These are phyloP conservation scores for Morelia viridis DNA, from an alignment of 2,797 vertebrate genomes.

Conservation along the genomic window DNA sequence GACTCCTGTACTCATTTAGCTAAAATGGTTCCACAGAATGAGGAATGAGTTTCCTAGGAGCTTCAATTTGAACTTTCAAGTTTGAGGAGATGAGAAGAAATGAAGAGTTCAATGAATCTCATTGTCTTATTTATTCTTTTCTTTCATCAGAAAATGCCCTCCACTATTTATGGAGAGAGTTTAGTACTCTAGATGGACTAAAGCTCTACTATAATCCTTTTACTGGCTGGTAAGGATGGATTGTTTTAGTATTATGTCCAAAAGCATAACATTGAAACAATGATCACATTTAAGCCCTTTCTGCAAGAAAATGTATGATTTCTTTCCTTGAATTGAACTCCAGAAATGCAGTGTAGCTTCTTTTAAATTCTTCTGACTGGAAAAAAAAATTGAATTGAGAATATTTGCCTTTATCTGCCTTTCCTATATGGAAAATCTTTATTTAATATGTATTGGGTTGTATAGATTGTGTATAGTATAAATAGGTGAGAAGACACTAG, in stretches of 20 bases:
- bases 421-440: neutral
- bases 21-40: neutral
- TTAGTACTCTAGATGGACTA: constrained; percentile 84
- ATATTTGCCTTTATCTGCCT: neutral
- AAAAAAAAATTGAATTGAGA: neutral
- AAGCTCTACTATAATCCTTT: constrained; percentile 96
- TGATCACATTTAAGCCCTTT: neutral
- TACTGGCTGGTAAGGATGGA: constrained; percentile 87
- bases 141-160: constrained; percentile 78
- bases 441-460: neutral
- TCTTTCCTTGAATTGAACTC: neutral
- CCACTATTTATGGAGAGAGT: constrained; percentile 94
- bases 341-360: neutral
- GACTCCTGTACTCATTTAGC: neutral
- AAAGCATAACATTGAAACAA: constrained; percentile 7
- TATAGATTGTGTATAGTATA: neutral
- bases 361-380: neutral
- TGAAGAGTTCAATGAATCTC: neutral
- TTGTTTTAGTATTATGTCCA: constrained; percentile 25
- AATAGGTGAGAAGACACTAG: neutral
- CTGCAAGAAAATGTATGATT: constrained; percentile 28
- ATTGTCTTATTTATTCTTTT: constrained; percentile 41
- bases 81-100: neutral
- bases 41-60: neutral
- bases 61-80: neutral